Base-by-base conservation (phyloP, 2,797 vertebrate genomes). In the Ctenopoma kingsleyae region DNA sequence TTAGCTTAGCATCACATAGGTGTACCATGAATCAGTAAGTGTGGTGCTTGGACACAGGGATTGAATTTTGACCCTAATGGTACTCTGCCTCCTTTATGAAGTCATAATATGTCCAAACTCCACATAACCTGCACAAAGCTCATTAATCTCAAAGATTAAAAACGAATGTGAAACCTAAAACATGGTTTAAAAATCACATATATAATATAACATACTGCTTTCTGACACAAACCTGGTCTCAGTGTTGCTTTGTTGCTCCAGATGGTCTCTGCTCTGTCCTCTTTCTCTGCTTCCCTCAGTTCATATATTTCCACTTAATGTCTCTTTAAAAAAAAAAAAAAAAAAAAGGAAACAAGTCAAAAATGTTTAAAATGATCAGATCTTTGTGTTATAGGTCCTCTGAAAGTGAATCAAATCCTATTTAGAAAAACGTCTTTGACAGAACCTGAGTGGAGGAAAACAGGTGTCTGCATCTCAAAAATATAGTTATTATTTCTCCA, bases 161-260 rank as follows among this genome's bases (percentile, higher is more conserved):
- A 27, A 27, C 4, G 25, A 27, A 27, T 27, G 25, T 27, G 25
- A 23, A 23, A 2, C 25, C 25, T 23, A 23, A 27, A 27, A 27
- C 25, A 3, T 27, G 25, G 3, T 27, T 27, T 27, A 27, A 27
- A 27, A 27, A 27, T 27, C 25, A 27, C 25, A 27, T 27, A 27
- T 27, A 27, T 5, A 27, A 27, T 27, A 27, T 27, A 5, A 27
- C 8, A 8, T 10, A 10, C 7, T 32, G 32, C 35, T 36, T 1
- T 36, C 2, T 36, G 50, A 16, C 49, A 89, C 92, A 89, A 4
- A 93, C 92, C 92, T 92, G 86, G 65, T 49, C 9, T 79, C 23
- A 49, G 55, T 70, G 77, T 15, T 19, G 63, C 54, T 46, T 0
- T 2, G 8, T 27, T 32, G 62, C 77, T 80, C 81, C 83, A 74